phyloP scores from a whole-genome alignment of 2,888 invertebrate genomes.

The Limnephilus rhombicus region DNA sequence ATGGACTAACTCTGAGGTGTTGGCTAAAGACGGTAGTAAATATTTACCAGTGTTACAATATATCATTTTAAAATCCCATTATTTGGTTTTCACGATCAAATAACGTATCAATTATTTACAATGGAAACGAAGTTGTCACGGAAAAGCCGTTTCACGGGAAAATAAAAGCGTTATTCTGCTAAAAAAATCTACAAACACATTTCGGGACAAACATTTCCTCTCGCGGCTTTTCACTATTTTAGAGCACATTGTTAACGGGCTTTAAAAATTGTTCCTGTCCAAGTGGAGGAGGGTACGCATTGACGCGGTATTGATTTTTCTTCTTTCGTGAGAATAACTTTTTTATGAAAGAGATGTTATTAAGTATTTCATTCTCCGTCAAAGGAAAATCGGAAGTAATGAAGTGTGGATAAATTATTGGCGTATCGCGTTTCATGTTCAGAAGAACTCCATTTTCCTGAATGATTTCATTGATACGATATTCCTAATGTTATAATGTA shows the following conservation, averaged over 20 bases:
- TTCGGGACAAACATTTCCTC: not conserved
- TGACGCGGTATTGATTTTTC: not conserved
- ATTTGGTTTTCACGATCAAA: not conserved
- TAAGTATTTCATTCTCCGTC: not conserved
- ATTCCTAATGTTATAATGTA: not conserved
- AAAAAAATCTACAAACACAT: not conserved
- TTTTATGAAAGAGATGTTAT: not conserved
- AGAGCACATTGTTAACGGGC: not conserved
- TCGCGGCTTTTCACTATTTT: not conserved
- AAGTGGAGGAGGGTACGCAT: not conserved
- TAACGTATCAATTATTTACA: not conserved
- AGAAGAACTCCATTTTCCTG: not conserved
- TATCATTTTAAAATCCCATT: not conserved
- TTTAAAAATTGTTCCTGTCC: not conserved
- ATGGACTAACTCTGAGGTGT: no score
- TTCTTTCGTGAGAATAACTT: not conserved
- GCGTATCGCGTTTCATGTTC: not conserved
- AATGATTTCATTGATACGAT: not conserved
- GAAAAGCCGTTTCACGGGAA: not conserved
- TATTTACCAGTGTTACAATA: not conserved
- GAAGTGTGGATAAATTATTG: slow-evolving; percentile 3
- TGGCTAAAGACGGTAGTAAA: no score
- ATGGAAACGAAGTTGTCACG: not conserved
- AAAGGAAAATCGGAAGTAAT: not conserved
- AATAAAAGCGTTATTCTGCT: not conserved